Conservation (phyloP, 2,888 invertebrate species). For the Chorisops tibialis region DNA sequence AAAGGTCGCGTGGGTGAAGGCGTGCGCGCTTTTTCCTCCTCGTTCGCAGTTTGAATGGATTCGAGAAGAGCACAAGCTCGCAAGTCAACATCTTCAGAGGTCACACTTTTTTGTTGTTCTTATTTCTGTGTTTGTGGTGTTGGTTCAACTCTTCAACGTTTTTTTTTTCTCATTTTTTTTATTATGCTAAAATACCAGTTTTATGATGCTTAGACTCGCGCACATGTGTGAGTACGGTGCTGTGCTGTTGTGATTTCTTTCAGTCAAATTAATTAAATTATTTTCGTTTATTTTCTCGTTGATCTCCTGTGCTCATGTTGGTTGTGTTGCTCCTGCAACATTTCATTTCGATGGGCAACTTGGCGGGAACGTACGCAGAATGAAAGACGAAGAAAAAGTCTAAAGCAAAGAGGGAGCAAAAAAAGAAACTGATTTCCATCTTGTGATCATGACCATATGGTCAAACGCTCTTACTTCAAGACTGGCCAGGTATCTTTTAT, state of each 20-base stretch:
- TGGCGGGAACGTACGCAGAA: too few relatives aligned
- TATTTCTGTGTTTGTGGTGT: conserved; percentile 1
- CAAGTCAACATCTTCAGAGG: conserved; percentile 28
- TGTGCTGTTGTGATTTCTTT: conserved; percentile 2
- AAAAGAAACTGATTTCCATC: conserved; percentile 19
- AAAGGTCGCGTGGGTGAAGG: conserved; percentile 12
- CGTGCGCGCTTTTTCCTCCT: not conserved
- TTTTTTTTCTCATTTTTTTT: too few relatives aligned
- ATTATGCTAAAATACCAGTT: too few relatives aligned
- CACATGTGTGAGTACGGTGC: too few relatives aligned
- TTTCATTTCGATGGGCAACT: too few relatives aligned
- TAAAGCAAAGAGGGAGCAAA: too few relatives aligned
- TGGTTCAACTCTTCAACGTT: not conserved
- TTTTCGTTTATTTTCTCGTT: conserved; percentile 19
- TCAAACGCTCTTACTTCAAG: conserved; percentile 13
- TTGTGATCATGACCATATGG: conserved; percentile 24
- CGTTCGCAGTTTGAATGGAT: too few relatives aligned
- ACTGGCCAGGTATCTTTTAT: not conserved
- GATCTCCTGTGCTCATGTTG: not conserved
- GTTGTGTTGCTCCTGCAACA: too few relatives aligned
- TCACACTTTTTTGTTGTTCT: conserved; percentile 24
- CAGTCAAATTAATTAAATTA: conserved; percentile 24
- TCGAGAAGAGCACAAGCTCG: not conserved
- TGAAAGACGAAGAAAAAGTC: too few relatives aligned
- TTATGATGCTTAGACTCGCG: too few relatives aligned